Evolutionary conservation across 2,113 vertebrate genomes (phyloP), one percentile per base, ranked within the genome.

Genomic region (Saccopteryx leptura): DNA sequence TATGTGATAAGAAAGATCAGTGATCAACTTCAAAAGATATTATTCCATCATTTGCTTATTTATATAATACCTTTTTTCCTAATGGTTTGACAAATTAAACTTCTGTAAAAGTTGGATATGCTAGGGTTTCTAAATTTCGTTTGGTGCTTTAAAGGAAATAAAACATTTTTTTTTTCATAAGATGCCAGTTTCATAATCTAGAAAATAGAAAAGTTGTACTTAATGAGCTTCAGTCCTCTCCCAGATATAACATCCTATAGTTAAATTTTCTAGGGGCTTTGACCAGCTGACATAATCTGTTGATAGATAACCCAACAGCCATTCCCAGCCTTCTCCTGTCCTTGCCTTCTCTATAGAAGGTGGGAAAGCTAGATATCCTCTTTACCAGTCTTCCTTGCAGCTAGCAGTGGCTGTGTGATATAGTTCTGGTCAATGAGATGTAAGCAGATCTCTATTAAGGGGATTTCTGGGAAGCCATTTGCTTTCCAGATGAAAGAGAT

Each of bases 401-500:
- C 54, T 79, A 18, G 7, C n/a, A 63, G 17, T 66, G 10, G 46
- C 17, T 31, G 14, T 52, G 2, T 58, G 72, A 75, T 58, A 56
- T 14, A 58, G 72, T 28, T 80, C 17, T 85, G 83, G 28, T 12
- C 79, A 66, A 39, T 63, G 69, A 63, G 52, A 33, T 24, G 6
- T 13, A 63, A 81, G 56, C 26, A 74, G 56, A 89, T 61, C 4
- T 81, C 26, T 86, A 4, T 11, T 72, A 75, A 63, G 10, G 39
- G 65, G 48, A 91, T 69, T 89, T 93, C 63, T 83, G 50, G 58
- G 56, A 69, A 92, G 19, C 19, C 9, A n/a, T 74, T 83, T 88
- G 58, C 52, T 89, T 71, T 86, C n/a, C 68, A 46, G 14, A 75
- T 52, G 56, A 50, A 17, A 24, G 14, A 66, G 52, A 68, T 6